These are phyloP conservation scores for Heteromormyrus szaboi DNA, from an alignment of 2,797 vertebrate species.

Conservation along the genomic window DNA sequence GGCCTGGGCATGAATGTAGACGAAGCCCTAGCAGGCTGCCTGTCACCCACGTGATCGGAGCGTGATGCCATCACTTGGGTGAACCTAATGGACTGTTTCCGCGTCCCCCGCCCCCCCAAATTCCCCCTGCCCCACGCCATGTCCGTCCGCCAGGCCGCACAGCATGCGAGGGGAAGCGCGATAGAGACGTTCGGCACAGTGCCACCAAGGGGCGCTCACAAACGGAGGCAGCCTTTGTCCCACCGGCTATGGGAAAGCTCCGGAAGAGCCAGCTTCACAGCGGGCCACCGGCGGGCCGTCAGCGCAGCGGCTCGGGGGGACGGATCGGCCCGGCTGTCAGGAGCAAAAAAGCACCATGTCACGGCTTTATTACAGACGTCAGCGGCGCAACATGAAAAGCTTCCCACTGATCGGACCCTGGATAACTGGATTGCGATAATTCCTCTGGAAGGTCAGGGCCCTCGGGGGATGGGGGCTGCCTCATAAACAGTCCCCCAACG, in stretches of 20 bases:
- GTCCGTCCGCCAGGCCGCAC: background rate
- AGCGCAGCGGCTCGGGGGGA: conserved; percentile 29
- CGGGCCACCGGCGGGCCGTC: conserved; percentile 36
- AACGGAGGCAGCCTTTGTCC: conserved; percentile 28
- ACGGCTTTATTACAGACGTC: conserved; percentile 52
- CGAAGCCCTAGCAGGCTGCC: background rate
- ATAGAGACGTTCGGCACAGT: conserved; percentile 36
- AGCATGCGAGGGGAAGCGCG: conserved; percentile 24
- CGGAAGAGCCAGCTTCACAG: conserved; percentile 35
- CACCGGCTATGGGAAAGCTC: conserved; percentile 35
- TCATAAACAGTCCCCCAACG: background rate
- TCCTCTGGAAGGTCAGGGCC: conserved; percentile 36
- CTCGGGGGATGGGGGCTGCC: background rate
- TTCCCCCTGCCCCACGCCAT: background rate
- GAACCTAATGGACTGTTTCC: background rate
- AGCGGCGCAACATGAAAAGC: conserved; percentile 48
- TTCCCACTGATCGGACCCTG: conserved; percentile 42
- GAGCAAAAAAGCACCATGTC: conserved; percentile 46
- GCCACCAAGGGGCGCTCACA: conserved; percentile 26
- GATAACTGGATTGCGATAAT: conserved; percentile 57
- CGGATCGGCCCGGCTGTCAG: conserved; percentile 62
- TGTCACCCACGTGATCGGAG: background rate
- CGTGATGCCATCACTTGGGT: background rate
- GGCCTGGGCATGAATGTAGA: conserved; percentile 3
- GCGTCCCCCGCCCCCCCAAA: background rate